phyloP scores from a whole-genome alignment of 2,113 vertebrate species.

The Odontophorus gujanensis region DNA sequence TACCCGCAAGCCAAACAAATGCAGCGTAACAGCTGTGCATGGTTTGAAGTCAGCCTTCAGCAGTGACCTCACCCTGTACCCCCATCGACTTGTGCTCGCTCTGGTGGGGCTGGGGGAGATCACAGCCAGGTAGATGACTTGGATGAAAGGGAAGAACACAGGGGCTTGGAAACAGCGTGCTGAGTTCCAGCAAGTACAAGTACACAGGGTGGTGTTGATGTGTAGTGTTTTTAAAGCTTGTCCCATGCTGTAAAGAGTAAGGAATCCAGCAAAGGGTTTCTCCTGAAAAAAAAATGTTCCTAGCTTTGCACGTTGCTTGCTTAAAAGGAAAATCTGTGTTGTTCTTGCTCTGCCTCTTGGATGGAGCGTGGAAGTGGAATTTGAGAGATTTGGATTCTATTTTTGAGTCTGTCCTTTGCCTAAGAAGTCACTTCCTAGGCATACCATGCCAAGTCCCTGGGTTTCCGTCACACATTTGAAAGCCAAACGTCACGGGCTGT shows the following conservation, averaged over 20 bases:
- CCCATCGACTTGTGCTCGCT: background rate
- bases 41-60: constrained; percentile 11
- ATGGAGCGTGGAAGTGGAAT: background rate
- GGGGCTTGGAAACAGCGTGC: background rate
- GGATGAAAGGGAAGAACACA: constrained; percentile 15
- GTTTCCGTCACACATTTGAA: background rate
- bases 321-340: constrained; percentile 50
- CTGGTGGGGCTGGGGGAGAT: background rate
- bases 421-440: constrained; percentile 9
- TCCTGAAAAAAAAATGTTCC: background rate
- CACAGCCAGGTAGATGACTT: constrained; percentile 5
- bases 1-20: background rate
- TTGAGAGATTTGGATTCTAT: constrained; percentile 29
- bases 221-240: background rate
- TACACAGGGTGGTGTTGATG: constrained; percentile 28
- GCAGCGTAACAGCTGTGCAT: background rate
- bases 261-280: constrained; percentile 46
- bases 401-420: constrained; percentile 36
- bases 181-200: constrained; percentile 45
- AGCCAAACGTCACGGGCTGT: background rate
- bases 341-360: constrained; percentile 10
- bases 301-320: constrained; percentile 7
- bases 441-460: background rate
- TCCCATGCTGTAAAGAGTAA: constrained; percentile 42
- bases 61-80: background rate